A percentile compares a stretch with the other conserved stretches of the same genome.
Evolutionary conservation across 2,797 vertebrate genomes (phyloP).

Genomic region (Platyrinchus mystaceus): DNA sequence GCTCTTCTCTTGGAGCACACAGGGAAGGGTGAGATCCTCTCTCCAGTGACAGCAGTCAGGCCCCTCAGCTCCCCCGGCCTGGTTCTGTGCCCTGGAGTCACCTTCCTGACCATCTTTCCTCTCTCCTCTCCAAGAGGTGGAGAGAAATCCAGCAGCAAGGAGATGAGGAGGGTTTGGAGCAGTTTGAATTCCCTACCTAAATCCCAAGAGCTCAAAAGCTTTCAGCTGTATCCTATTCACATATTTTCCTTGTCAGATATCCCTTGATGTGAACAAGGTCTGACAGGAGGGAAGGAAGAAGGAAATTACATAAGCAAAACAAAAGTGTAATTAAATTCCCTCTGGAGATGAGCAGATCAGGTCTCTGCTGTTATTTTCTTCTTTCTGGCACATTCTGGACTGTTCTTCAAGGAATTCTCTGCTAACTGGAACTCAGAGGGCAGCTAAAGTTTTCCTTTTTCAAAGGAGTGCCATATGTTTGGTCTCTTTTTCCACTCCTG

Average conservation of each 20-base stretch:
- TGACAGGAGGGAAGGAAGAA: conserved; percentile 17
- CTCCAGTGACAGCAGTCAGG: background rate
- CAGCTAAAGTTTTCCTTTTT: background rate
- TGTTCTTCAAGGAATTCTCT: conserved; percentile 10
- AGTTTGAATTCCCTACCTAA: background rate
- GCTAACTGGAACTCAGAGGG: background rate
- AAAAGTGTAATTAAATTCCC: conserved; percentile 41
- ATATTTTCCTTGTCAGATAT: conserved; percentile 34
- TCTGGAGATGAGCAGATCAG: conserved; percentile 20
- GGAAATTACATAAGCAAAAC: conserved; percentile 42
- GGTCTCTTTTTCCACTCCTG: background rate
- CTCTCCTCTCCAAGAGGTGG: background rate
- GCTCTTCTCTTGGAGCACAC: background rate
- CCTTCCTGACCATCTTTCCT: background rate
- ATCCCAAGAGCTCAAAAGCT: conserved; percentile 23
- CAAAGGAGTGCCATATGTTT: background rate
- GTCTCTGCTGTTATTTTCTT: background rate
- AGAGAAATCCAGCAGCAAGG: background rate
- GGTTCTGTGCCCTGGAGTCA: background rate
- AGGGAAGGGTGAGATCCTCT: background rate
- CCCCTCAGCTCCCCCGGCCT: background rate
- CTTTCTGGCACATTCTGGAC: conserved; percentile 18
- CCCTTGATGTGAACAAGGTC: background rate
- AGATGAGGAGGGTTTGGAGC: background rate
- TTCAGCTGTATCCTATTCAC: conserved; percentile 36